Evolutionary conservation across 2,113 vertebrate genomes (phyloP).

Genomic region (Salvelinus sp.): DNA sequence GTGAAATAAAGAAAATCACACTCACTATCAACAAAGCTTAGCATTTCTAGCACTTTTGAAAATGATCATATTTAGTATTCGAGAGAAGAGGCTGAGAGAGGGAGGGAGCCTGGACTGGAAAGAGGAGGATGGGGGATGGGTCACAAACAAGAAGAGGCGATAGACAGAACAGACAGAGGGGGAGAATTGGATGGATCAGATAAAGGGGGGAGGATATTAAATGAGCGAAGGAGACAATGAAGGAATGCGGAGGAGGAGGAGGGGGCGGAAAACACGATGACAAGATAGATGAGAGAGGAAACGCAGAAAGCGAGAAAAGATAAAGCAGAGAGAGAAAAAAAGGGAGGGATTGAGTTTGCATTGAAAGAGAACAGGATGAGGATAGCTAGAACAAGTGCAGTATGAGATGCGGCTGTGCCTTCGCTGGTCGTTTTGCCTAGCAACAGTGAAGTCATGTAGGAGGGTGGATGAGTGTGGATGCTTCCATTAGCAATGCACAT

Average conservation of each 20-base stretch:
- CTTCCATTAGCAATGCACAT: conserved; percentile 31
- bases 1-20: too few relatives aligned
- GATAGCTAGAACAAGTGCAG: conserved; percentile 10
- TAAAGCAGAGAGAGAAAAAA: background rate
- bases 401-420: background rate
- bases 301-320: too few relatives aligned
- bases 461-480: conserved; percentile 31
- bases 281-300: conserved; percentile 24
- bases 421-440: conserved; percentile 42
- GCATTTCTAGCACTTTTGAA: too few relatives aligned
- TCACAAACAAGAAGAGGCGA: too few relatives aligned
- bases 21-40: too few relatives aligned
- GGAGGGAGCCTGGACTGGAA: background rate
- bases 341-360: conserved; percentile 10
- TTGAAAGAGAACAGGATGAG: conserved; percentile 5
- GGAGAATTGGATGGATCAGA: conserved; percentile 8
- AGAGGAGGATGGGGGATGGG: background rate
- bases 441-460: conserved; percentile 49
- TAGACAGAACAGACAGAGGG: conserved; percentile 21
- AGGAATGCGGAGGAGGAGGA: conserved; percentile 10
- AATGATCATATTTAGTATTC: too few relatives aligned
- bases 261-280: conserved; percentile 27
- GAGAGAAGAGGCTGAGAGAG: background rate
- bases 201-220: background rate
- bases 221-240: conserved; percentile 27